Evolutionary conservation across 2,888 invertebrate species (phyloP).

Genomic region (Conus canariensis): DNA sequence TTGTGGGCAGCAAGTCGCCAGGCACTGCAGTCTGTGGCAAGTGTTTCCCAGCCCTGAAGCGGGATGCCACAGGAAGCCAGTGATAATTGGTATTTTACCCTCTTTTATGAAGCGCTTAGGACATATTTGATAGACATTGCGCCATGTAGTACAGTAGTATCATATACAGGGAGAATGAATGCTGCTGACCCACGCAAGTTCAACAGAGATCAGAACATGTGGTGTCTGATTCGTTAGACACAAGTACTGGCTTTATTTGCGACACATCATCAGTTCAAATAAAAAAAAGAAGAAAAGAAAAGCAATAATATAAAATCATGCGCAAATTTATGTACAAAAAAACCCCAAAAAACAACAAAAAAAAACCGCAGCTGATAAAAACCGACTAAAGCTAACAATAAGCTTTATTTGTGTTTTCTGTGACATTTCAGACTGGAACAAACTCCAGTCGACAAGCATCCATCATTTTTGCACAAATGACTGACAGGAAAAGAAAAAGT

Average conservation of each 20-base stretch:
- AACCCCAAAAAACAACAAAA: not conserved
- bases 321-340: slow-evolving; percentile 7
- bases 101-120: no score
- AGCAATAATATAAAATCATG: not conserved
- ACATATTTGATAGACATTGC: no score
- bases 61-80: no score
- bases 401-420: not conserved
- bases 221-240: not conserved
- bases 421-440: not conserved
- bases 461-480: not conserved
- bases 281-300: not conserved
- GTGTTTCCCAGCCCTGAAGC: no score
- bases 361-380: not conserved
- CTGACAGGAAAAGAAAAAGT: not conserved
- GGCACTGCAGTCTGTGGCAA: no score
- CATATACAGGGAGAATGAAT: no score
- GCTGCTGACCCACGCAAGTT: no score
- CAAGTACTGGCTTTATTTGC: slow-evolving; percentile 26
- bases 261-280: slow-evolving; percentile 3
- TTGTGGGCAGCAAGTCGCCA: no score
- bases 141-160: no score
- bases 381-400: not conserved
- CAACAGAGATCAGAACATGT: not conserved
- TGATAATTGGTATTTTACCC: no score
- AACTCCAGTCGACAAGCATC: no score